Conservation (phyloP, 2,113 vertebrate species). For the Crotalus tigris region DNA sequence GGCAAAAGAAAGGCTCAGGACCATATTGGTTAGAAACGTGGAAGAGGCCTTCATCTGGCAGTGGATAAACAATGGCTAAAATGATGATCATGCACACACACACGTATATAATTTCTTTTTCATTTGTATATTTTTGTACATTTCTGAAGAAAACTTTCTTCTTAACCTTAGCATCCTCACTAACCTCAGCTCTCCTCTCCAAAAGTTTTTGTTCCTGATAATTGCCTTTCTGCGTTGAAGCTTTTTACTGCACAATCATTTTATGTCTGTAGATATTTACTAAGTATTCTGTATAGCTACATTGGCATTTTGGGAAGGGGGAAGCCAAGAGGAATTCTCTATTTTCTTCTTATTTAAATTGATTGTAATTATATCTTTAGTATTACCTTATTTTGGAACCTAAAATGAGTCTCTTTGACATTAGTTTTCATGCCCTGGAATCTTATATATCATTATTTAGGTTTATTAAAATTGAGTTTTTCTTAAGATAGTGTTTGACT, state of each 20-base stretch:
- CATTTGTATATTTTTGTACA: too few species aligned
- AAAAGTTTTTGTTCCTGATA: background rate
- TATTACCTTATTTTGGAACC: background rate
- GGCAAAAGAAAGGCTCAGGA: background rate
- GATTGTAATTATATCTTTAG: background rate
- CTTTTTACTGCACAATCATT: background rate
- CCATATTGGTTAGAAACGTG: background rate
- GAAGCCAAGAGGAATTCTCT: background rate
- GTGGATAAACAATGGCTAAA: background rate
- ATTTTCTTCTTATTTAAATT: background rate
- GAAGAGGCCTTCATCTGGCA: background rate
- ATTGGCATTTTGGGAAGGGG: background rate
- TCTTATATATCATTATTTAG: background rate
- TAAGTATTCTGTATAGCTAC: background rate
- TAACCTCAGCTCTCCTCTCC: background rate
- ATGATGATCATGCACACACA: background rate
- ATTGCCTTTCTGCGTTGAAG: background rate
- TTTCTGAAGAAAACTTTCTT: background rate
- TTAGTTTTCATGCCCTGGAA: background rate
- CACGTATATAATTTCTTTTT: too few species aligned
- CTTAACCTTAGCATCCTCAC: background rate
- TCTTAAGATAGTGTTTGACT: background rate
- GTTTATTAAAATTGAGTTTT: background rate
- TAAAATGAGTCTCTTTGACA: background rate
- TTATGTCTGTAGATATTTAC: background rate